phyloP scores from a whole-genome alignment of 2,113 vertebrate species.

The Cyprinodon variegatus region DNA sequence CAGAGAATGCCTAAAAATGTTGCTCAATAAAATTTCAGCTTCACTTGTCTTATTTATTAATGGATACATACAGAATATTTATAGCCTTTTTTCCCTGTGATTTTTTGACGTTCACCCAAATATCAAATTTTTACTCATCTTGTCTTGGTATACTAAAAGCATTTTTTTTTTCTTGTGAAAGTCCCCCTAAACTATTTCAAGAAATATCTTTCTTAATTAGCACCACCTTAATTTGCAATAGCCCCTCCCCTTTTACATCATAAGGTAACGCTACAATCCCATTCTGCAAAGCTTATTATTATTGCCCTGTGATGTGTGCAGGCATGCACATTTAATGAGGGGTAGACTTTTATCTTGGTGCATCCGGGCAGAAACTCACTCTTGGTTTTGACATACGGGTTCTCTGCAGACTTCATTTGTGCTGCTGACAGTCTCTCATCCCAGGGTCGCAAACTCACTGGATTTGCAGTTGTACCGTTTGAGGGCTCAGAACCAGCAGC shows the following conservation, averaged over 20 bases:
- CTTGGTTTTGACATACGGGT: constrained; percentile 32
- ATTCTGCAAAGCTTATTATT: not conserved
- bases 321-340: not conserved
- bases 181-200: too few species aligned
- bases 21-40: too few species aligned
- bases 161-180: not conserved
- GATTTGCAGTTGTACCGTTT: constrained; percentile 3
- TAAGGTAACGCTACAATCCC: constrained; percentile 2
- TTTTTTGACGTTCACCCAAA: too few species aligned
- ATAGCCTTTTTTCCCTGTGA: too few species aligned
- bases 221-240: not conserved
- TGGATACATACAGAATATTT: too few species aligned
- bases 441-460: not conserved
- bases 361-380: constrained; percentile 2
- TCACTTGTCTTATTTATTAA: too few species aligned
- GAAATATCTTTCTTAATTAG: not conserved
- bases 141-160: too few species aligned
- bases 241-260: constrained; percentile 3
- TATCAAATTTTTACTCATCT: too few species aligned
- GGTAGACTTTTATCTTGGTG: not conserved
- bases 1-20: too few species aligned
- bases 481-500: not conserved
- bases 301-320: not conserved
- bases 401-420: constrained; percentile 22
- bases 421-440: constrained; percentile 8